A percentile compares a stretch with the other conserved stretches of the same genome.
phyloP scores from a whole-genome alignment of 2,113 vertebrate species.

The Acrocephalus kingi region DNA sequence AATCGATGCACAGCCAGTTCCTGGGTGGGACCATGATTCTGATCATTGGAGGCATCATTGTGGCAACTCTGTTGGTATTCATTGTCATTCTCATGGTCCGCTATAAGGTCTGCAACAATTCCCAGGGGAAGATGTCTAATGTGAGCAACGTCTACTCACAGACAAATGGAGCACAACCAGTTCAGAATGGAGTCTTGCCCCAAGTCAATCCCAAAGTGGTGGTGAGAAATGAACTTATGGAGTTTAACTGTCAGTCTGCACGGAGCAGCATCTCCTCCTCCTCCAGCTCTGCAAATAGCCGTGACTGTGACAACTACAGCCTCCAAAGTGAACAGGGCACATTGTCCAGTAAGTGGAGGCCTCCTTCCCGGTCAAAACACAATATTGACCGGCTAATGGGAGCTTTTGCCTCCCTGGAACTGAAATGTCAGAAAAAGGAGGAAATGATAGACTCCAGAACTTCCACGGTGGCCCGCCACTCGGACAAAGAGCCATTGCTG shows the following conservation, averaged over 20 bases:
- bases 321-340: conserved; percentile 83
- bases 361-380: conserved; percentile 82
- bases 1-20: conserved; percentile 91
- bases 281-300: conserved; percentile 83
- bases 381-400: conserved; percentile 92
- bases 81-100: conserved; percentile 96
- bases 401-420: conserved; percentile 92
- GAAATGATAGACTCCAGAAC: conserved; percentile 80
- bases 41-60: conserved; percentile 94
- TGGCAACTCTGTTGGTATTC: conserved; percentile 93
- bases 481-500: conserved; percentile 93
- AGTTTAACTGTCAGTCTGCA: conserved; percentile 87
- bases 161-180: conserved; percentile 84
- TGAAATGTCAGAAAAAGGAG: conserved; percentile 84
- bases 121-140: conserved; percentile 81
- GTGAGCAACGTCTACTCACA: conserved; percentile 92
- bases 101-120: conserved; percentile 88
- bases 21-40: conserved; percentile 97
- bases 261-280: conserved; percentile 91
- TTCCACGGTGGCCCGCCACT: conserved; percentile 77
- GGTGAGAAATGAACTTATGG: conserved; percentile 86
- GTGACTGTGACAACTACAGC: conserved; percentile 77
- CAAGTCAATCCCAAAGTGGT: conserved; percentile 86
- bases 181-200: conserved; percentile 78
- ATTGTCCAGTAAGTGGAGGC: conserved; percentile 86